A percentile compares a stretch with the other conserved stretches of the same genome.
Evolutionary conservation across 2,797 vertebrate genomes (phyloP).

Genomic region (Mionectes olivaceus): DNA sequence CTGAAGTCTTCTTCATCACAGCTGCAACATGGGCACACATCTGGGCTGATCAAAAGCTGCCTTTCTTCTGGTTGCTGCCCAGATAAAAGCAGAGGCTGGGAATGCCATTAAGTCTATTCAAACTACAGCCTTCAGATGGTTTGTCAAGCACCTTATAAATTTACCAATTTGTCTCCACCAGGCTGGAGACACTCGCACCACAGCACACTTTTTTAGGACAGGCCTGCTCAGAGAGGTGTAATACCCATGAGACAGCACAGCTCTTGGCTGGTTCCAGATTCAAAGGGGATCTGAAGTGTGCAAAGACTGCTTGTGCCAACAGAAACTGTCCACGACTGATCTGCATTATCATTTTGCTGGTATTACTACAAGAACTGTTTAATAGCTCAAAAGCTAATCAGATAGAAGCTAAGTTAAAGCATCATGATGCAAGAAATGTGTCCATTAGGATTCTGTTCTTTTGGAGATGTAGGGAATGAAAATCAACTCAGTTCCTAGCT

Average conservation of each 20-base stretch:
- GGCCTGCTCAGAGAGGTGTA: background rate
- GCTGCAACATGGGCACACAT: background rate
- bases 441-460: background rate
- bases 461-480: background rate
- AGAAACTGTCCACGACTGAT: constrained; percentile 28
- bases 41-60: background rate
- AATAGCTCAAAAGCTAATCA: constrained; percentile 29
- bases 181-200: background rate
- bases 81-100: background rate
- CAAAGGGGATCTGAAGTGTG: background rate
- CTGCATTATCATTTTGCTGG: constrained; percentile 22
- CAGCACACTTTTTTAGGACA: background rate
- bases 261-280: background rate
- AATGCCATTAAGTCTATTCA: background rate
- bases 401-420: constrained; percentile 25
- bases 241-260: background rate
- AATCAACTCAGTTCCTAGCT: background rate
- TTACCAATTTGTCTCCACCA: background rate
- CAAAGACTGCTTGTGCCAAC: background rate
- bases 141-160: background rate
- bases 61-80: background rate
- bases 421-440: background rate
- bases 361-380: constrained; percentile 34
- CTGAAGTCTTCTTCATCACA: background rate
- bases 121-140: background rate